These are phyloP conservation scores for Heliconius congener DNA, from an alignment of 1,140 invertebrate species.

Conservation along the genomic window DNA sequence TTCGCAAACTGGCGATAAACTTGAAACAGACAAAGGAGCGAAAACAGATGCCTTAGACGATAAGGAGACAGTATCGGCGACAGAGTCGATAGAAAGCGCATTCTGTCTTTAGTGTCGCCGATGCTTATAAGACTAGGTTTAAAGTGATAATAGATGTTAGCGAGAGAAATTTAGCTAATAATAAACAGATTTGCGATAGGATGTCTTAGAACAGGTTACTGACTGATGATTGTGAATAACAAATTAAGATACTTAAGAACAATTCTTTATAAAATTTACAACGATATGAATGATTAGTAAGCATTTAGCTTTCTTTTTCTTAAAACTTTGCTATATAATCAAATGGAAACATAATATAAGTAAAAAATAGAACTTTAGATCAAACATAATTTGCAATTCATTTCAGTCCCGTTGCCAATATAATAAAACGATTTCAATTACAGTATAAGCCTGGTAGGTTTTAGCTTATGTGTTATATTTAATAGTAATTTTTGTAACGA, in stretches of 20 bases:
- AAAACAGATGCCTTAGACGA: conserved; percentile 54
- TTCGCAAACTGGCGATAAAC: conserved; percentile 53
- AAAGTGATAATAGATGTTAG: conserved; percentile 9
- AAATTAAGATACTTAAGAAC: too few species aligned
- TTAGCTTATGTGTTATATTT: too few species aligned
- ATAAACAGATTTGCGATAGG: background rate
- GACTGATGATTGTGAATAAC: too few species aligned
- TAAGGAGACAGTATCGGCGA: conserved; percentile 57
- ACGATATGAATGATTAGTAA: background rate
- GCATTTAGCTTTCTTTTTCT: background rate
- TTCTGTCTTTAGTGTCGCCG: conserved; percentile 53
- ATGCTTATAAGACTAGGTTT: conserved; percentile 29
- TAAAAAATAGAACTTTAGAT: too few species aligned
- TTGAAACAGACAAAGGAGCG: conserved; percentile 51
- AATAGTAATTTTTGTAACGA: background rate
- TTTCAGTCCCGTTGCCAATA: too few species aligned
- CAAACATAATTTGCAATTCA: too few species aligned
- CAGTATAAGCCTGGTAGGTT: too few species aligned
- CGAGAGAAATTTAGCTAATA: background rate
- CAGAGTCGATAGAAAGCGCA: conserved; percentile 67
- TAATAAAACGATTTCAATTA: too few species aligned
- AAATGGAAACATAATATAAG: too few species aligned
- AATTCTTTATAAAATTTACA: background rate
- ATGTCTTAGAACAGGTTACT: background rate
- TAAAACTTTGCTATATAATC: too few species aligned